phyloP scores from a whole-genome alignment of 2,113 vertebrate species.

The Amblyopsis rosae region DNA sequence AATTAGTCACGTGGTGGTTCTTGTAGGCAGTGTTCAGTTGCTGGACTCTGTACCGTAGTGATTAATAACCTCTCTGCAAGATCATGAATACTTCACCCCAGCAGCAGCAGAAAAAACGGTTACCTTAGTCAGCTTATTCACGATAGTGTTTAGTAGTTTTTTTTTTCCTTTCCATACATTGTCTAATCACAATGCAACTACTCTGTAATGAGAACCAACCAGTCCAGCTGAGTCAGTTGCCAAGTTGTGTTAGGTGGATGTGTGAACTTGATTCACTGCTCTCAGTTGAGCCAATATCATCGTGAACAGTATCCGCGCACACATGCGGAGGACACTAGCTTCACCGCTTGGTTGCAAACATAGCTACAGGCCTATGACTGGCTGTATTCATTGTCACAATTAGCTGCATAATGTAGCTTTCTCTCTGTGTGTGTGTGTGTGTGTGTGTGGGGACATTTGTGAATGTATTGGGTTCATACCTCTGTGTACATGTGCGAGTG shows the following conservation, averaged over 20 bases:
- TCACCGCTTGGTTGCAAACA: no score
- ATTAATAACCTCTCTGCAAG: conserved; percentile 9
- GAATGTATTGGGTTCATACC: neutral
- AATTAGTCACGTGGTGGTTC: neutral
- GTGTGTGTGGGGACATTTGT: neutral
- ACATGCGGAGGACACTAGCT: neutral
- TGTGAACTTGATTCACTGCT: conserved; percentile 24
- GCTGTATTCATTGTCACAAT: no score
- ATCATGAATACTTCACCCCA: conserved; percentile 4
- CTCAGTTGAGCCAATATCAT: conserved; percentile 44
- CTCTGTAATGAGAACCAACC: conserved; percentile 23
- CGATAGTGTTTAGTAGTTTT: neutral
- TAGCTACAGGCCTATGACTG: no score
- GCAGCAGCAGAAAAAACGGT: neutral
- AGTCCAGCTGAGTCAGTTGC: conserved; percentile 55
- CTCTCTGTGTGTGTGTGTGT: conserved; percentile 21
- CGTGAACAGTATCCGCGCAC: neutral
- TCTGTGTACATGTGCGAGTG: neutral
- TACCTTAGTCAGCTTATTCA: neutral
- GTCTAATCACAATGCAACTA: conserved; percentile 14
- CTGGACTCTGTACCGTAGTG: neutral
- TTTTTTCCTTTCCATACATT: conserved; percentile 12
- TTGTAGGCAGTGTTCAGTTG: neutral
- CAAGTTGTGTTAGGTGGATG: neutral
- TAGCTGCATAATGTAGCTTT: no score